Evolutionary conservation across 2,113 vertebrate genomes (phyloP), one percentile per base, ranked within the genome.

Genomic region (Hemiscyllium ocellatum): DNA sequence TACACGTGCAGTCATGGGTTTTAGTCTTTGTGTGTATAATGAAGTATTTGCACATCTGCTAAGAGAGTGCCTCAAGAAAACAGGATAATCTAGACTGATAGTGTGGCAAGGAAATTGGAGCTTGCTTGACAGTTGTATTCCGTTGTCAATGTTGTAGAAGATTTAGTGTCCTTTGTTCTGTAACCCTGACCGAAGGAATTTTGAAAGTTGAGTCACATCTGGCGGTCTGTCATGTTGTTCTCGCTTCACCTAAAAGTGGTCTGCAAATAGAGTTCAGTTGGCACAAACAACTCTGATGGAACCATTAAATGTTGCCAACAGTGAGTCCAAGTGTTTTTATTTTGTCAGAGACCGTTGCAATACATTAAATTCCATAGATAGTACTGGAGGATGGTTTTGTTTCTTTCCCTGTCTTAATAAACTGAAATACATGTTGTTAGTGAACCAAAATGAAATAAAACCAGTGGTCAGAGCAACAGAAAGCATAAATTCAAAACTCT

Each of bases 401-500:
- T 69, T 95, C 42, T 19, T 47, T 66, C 33, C 96, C 96, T 95
- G 96, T 96, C 96, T 96, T 96, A 69, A 96, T 97, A 47, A 47
- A 47, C 97, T 96, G 95, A 97, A 96, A 97, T 97, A 96, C 96
- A 96, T 96, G 96, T 97, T 96, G 96, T 96, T 96, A 96, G 95
- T 94, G 95, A 96, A 96, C 95, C 87, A 95, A 96, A 96, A 96
- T 96, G 96, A 96, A 97, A 96, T 95, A 94, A 96, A 69, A 22
- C n/a, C 22, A 69, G 15, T 12, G 13, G 20, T 26, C n/a, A 24
- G 42, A 15, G 19, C 10, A 69, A 69, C 22, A 37, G 37, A 69
- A 42, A 37, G 66, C 66, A 65, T 66, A 24, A 42, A 61, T 90
- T 26, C 87, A 29, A 72, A 47, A 29, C 29, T 50, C 24, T 95